phyloP scores from a whole-genome alignment of 1,140 invertebrate genomes.

The Penaeus japonicus region DNA sequence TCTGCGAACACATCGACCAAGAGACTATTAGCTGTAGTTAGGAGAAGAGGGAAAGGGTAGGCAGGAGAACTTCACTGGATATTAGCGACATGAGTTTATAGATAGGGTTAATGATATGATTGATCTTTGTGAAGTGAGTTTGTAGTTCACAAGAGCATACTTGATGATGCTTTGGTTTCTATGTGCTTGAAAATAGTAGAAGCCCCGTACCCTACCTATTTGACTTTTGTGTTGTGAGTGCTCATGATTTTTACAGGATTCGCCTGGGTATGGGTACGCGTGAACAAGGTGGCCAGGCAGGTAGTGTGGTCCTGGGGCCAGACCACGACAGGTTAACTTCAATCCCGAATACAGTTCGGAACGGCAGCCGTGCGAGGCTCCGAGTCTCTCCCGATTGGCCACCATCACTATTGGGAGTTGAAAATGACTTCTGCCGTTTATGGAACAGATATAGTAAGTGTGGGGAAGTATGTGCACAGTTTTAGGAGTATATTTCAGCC shows the following conservation, averaged over 20 bases:
- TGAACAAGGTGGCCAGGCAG: constrained; percentile 32
- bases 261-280: constrained; percentile 38
- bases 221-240: not conserved
- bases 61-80: no score
- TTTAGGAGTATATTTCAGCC: not conserved
- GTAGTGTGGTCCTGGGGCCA: constrained; percentile 11
- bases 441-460: constrained; percentile 83
- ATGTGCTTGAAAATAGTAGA: not conserved
- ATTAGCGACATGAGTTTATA: not conserved
- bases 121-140: no score
- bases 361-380: constrained; percentile 77
- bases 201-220: not conserved
- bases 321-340: constrained; percentile 65
- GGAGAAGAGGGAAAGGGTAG: constrained; percentile 24
- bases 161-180: no score
- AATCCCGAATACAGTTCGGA: constrained; percentile 78
- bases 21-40: constrained; percentile 14
- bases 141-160: no score
- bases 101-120: no score
- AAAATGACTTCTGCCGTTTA: constrained; percentile 79
- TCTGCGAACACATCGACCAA: not conserved
- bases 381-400: constrained; percentile 69
- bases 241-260: not conserved
- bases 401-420: constrained; percentile 86
- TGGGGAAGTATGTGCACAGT: not conserved